Base-by-base conservation (phyloP, 2,888 invertebrate species). In the Mythimna impura region DNA sequence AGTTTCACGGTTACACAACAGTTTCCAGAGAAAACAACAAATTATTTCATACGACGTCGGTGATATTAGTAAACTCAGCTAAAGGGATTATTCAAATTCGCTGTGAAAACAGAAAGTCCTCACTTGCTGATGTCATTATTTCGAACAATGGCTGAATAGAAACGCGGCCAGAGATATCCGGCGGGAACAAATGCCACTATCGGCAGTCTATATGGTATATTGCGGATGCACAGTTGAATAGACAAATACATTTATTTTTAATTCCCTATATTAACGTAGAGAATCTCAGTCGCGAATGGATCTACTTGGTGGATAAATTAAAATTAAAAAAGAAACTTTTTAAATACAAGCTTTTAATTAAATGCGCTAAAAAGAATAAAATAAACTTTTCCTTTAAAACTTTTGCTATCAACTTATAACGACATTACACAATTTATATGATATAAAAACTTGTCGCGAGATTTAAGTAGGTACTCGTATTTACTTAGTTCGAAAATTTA, bases 71-170 rank as follows among this genome's bases (percentile, higher is more conserved):
- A 17, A 52, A 57, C n/a, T 43, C 12, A 12, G 25, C 3, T 47
- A 43, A 55, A 36, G 2, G 7, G 17, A 36, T 47, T 68, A 54
- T 68, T 63, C 1, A 52, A 58, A 52, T 52, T 63, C 10, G 14
- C 67, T 64, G n/a, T 69, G 40, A 63, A 50, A 75, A 76, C 62
- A 54, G 55, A 57, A 76, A 40, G 22, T 57, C 20, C 43, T 66
- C 22, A 8, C 40, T 76, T 66, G 62, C 54, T 55, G 43, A 63
- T 66, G 30, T 79, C 36, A 81, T 81, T 81, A 81, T 76, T 64
- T 57, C 55, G 22, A 81, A 77, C 78, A 77, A 81, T 54, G 36
- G 60, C 34, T 70, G 66, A 76, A 61, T 64, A 74, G 57, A 52
- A 63, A 17, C 57, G 40, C 57, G 20, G 36, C 14, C 57, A 67